A percentile compares a stretch with the other conserved stretches of the same genome.
These are phyloP conservation scores for Leptonema lineaticorne DNA, from an alignment of 1,140 invertebrate genomes.

Conservation along the genomic window DNA sequence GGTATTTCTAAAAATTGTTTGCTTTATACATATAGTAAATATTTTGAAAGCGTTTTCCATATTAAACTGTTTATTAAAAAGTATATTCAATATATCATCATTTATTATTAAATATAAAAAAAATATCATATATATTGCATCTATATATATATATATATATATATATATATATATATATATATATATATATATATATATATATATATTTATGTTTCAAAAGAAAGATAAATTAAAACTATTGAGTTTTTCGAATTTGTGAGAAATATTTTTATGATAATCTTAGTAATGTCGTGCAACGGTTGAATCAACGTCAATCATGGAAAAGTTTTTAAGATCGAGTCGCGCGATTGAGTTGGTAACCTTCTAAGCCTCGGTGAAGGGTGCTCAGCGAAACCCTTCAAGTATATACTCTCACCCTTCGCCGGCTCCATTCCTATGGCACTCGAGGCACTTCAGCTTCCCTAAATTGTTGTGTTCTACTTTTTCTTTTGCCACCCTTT, in stretches of 20 bases:
- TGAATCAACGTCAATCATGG: slow-evolving; percentile 18
- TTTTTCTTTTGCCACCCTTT: slow-evolving; percentile 2
- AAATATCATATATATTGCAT: neutral
- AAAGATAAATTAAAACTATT: no score
- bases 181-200: neutral
- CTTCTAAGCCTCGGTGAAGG: neutral
- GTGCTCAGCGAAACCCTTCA: slow-evolving; percentile 12
- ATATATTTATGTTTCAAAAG: no score
- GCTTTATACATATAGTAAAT: no score
- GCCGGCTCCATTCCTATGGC: neutral
- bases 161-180: neutral
- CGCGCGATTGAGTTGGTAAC: slow-evolving; percentile 25
- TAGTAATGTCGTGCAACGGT: neutral
- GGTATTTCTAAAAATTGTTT: no score
- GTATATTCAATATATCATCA: no score
- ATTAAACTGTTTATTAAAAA: no score
- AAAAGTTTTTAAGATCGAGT: slow-evolving; percentile 9
- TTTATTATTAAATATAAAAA: no score
- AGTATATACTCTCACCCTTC: slow-evolving; percentile 1
- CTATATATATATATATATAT: neutral
- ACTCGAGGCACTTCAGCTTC: slow-evolving; percentile 11
- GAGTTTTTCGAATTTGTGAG: no score
- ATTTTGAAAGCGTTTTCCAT: no score
- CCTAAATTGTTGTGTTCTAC: slow-evolving; percentile 27
- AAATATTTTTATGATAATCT: no score